A percentile compares a stretch with the other conserved stretches of the same genome.
Conservation (phyloP, 2,797 vertebrate species). For the Picus viridis region DNA sequence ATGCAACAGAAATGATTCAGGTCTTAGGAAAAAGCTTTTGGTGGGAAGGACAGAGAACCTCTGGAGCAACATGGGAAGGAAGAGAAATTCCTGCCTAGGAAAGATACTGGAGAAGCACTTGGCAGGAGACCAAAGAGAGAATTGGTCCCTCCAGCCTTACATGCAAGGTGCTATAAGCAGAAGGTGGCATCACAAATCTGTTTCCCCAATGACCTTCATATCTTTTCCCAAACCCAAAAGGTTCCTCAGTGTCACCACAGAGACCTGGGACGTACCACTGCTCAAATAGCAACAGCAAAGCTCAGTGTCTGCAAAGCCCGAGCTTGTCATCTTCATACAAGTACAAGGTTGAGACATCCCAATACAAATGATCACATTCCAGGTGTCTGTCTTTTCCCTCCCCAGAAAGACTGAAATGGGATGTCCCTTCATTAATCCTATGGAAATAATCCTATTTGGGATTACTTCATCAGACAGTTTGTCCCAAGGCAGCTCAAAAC, state of each 20-base stretch:
- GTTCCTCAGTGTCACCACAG: neutral
- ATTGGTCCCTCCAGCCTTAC: neutral
- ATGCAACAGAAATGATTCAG: neutral
- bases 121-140: neutral
- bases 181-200: neutral
- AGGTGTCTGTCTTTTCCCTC: neutral
- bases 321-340: fast-evolving
- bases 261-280: neutral
- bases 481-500: neutral
- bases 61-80: neutral
- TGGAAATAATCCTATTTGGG: neutral
- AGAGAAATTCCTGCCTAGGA: neutral
- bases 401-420: neutral
- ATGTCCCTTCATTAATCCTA: neutral
- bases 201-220: neutral
- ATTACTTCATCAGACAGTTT: neutral
- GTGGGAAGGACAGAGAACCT: neutral
- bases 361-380: neutral
- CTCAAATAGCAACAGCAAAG: neutral
- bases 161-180: neutral
- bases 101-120: neutral
- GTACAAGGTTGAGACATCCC: neutral
- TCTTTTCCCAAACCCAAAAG: neutral
- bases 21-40: neutral
- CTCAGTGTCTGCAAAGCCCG: neutral